Evolutionary conservation across 2,113 vertebrate genomes (phyloP).

Genomic region (Mobula hypostoma): DNA sequence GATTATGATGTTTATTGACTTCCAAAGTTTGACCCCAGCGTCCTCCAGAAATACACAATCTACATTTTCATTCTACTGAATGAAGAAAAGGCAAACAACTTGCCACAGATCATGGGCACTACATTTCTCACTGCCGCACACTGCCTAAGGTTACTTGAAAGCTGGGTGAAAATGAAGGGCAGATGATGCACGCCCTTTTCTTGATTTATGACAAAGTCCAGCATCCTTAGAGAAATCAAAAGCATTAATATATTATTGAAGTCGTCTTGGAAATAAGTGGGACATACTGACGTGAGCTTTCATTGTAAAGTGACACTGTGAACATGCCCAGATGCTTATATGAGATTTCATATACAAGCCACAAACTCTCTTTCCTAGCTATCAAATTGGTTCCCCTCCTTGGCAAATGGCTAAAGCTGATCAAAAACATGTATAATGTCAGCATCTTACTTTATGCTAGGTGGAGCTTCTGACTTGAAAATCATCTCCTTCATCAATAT

Average conservation of each 20-base stretch:
- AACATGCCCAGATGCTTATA: background rate
- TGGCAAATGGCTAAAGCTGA: background rate
- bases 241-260: background rate
- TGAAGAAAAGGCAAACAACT: constrained; percentile 14
- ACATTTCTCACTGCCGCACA: background rate
- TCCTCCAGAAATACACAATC: background rate
- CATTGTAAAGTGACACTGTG: background rate
- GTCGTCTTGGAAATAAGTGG: background rate
- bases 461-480: background rate
- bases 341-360: background rate
- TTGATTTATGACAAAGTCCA: background rate
- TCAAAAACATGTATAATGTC: background rate
- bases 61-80: background rate
- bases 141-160: background rate
- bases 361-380: background rate
- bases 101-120: background rate
- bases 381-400: background rate
- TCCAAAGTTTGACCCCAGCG: background rate
- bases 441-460: background rate
- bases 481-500: background rate
- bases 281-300: background rate
- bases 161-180: background rate
- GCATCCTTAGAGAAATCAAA: constrained; percentile 17
- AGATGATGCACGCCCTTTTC: background rate
- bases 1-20: background rate